Base-by-base conservation (phyloP, 2,113 vertebrate genomes). In the Solenodon paradoxus region DNA sequence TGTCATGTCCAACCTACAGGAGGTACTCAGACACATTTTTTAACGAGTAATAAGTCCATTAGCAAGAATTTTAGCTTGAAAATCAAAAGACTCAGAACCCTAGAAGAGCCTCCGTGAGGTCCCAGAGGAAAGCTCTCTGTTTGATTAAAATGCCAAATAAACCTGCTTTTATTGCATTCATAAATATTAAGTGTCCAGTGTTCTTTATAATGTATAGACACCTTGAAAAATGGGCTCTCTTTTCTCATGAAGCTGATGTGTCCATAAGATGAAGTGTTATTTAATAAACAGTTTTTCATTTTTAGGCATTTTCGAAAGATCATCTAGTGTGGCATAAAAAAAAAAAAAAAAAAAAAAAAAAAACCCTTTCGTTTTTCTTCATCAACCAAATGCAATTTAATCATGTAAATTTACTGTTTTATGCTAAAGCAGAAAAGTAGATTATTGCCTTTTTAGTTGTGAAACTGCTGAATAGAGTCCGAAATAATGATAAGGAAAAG, bases 111-210 rank as follows among this genome's bases (percentile, higher is more conserved):
- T 90, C 79, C 83, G 30, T 75, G 12, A 40, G 30, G 38, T 91
- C 79, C 51, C 74, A 64, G 0, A 38, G 71, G 74, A 78, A 71
- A 86, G 20, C 26, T 75, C 63, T 84, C 47, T 49, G 45, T 92
- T 95, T 90, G 82, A 92, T 95, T 92, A 96, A 96, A 92, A 85
- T 95, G 66, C 80, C 84, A 81, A 68, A 90, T 95, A 95, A 95
- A 74, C 42, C 24, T 32, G 24, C 82, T 92, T 95, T 95, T 92
- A 85, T 94, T 95, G 2, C 78, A 64, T 81, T 82, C 78, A 35
- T 93, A 96, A 93, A 94, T 96, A 95, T 68, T 71, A 92, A 71
- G 81, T 92, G 68, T 49, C 90, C 9, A 12, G 28, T 83, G 15
- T 92, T 95, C 80, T 92, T 88, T 92, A 71, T 87, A 75, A 89